Evolutionary conservation across 2,113 vertebrate species (phyloP).

Genomic region (Myrmecobius fasciatus): DNA sequence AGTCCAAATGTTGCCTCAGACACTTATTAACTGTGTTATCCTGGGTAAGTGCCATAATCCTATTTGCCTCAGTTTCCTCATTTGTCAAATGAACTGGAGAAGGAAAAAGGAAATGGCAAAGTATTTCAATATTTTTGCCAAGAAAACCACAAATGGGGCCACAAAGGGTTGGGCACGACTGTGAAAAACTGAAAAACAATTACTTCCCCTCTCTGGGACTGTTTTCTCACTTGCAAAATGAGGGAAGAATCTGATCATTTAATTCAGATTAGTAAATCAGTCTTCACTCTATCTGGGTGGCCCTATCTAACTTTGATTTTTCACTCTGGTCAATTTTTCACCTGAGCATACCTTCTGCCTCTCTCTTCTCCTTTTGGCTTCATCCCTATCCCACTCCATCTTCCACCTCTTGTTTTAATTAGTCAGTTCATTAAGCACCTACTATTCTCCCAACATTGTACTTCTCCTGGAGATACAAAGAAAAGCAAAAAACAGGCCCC

Average conservation of each 20-base stretch:
- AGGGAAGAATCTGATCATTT: not conserved
- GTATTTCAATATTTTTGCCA: not conserved
- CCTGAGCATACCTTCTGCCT: not conserved
- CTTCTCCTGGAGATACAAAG: not conserved
- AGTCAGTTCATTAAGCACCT: not conserved
- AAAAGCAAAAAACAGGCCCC: not conserved
- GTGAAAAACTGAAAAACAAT: not conserved
- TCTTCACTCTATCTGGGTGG: not conserved
- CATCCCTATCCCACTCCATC: not conserved
- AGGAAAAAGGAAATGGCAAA: not conserved
- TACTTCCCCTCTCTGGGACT: not conserved
- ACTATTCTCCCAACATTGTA: not conserved
- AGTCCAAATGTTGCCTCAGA: not conserved
- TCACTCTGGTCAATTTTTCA: not conserved
- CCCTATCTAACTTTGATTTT: not conserved
- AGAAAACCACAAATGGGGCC: not conserved
- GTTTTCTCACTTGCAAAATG: not conserved
- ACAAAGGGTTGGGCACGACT: not conserved
- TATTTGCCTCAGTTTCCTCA: not conserved
- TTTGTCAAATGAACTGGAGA: not conserved
- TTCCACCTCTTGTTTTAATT: not conserved
- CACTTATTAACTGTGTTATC: not conserved
- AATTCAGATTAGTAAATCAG: not conserved
- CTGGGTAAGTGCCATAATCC: not conserved
- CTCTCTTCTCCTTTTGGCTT: not conserved